These are phyloP conservation scores for Drosophila orena DNA, from an alignment of 1,140 invertebrate species.

Conservation along the genomic window DNA sequence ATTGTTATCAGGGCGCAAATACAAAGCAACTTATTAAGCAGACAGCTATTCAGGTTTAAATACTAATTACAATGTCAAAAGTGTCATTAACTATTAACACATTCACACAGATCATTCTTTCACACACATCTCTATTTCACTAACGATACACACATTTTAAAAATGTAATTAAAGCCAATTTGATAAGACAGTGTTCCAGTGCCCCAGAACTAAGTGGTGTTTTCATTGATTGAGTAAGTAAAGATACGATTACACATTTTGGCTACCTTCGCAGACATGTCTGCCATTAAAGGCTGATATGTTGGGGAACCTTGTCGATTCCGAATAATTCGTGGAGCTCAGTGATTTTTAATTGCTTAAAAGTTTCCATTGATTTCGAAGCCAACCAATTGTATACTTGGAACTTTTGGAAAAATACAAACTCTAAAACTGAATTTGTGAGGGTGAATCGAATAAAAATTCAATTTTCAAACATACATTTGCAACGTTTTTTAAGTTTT, in stretches of 20 bases:
- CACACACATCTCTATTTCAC: background rate
- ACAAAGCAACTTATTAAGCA: background rate
- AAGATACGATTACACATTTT: background rate
- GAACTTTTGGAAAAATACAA: too few relatives aligned
- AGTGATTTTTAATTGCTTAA: background rate
- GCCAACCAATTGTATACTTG: too few relatives aligned
- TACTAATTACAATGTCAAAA: background rate
- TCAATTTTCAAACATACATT: too few relatives aligned
- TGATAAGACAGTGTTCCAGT: conserved; percentile 3
- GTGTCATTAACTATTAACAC: background rate
- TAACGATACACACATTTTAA: background rate
- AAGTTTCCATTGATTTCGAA: background rate
- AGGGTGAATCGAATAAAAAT: too few relatives aligned
- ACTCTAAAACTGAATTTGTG: too few relatives aligned
- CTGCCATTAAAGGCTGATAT: background rate
- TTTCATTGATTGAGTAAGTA: background rate
- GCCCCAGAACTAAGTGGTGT: background rate
- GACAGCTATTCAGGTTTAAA: background rate
- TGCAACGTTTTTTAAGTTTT: too few relatives aligned
- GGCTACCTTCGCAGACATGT: background rate
- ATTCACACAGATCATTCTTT: background rate
- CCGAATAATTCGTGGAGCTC: background rate
- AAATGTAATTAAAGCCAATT: background rate
- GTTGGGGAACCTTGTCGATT: background rate
- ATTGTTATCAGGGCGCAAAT: background rate